These are phyloP conservation scores for Setipinna tenuifilis DNA, from an alignment of 2,797 vertebrate species.

Conservation along the genomic window DNA sequence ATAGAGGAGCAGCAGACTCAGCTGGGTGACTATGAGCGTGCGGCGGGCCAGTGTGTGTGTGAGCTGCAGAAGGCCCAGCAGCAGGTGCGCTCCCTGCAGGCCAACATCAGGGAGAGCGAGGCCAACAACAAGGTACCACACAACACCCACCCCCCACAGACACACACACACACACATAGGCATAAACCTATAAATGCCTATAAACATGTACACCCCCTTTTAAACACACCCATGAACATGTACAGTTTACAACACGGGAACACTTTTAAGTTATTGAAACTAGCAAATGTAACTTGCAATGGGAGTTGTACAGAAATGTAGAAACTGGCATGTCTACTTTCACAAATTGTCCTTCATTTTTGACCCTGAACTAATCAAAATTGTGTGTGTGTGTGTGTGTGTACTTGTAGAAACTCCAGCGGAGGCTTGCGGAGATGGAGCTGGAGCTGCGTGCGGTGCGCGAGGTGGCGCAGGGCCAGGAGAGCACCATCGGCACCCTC, in stretches of 20 bases:
- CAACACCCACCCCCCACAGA: background rate
- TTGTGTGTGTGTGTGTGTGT: background rate
- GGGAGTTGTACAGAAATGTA: too few species aligned
- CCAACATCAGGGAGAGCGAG: conserved; percentile 80
- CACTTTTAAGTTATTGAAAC: too few species aligned
- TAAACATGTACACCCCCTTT: too few species aligned
- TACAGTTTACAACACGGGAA: too few species aligned
- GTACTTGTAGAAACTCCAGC: conserved; percentile 80
- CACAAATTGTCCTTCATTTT: too few species aligned
- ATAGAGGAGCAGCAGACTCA: conserved; percentile 71
- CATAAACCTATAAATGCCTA: background rate
- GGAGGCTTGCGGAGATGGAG: conserved; percentile 81
- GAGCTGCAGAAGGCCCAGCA: conserved; percentile 75
- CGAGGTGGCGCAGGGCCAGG: conserved; percentile 82
- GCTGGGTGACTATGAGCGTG: conserved; percentile 62
- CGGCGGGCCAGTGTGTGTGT: conserved; percentile 65
- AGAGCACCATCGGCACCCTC: conserved; percentile 80
- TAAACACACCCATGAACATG: too few species aligned
- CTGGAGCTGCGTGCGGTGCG: conserved; percentile 76
- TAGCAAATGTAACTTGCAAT: too few species aligned
- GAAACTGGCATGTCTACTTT: too few species aligned
- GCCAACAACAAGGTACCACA: conserved; percentile 82
- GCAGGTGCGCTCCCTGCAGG: conserved; percentile 74
- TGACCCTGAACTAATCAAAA: too few species aligned
- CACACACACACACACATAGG: background rate